Evolutionary conservation across 2,113 vertebrate species (phyloP).

Genomic region (Oryctolagus cuniculus): mOryCun1.1 NC_091432.1:29555001-29555500

Average conservation of each 20-base stretch:
- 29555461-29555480: conserved; percentile 48
- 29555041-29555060: not conserved
- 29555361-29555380: conserved; percentile 31
- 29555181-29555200: not conserved
- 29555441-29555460: conserved; percentile 38
- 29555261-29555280: not conserved
- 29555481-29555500: no score
- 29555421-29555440: conserved; percentile 54
- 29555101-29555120: not conserved
- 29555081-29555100: conserved; percentile 38
- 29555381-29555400: conserved; percentile 58
- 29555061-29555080: conserved; percentile 20
- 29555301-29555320: conserved; percentile 13
- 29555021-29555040: conserved; percentile 1
- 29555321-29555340: not conserved
- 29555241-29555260: not conserved
- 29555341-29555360: conserved; percentile 28
- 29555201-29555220: not conserved
- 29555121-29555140: not conserved
- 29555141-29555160: not conserved
- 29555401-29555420: conserved; percentile 10
- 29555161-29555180: not conserved
- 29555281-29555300: not conserved
- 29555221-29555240: not conserved
- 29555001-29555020: conserved; percentile 1